Base-by-base conservation (phyloP, 2,113 vertebrate species). In the Nymphicus hollandicus region DNA sequence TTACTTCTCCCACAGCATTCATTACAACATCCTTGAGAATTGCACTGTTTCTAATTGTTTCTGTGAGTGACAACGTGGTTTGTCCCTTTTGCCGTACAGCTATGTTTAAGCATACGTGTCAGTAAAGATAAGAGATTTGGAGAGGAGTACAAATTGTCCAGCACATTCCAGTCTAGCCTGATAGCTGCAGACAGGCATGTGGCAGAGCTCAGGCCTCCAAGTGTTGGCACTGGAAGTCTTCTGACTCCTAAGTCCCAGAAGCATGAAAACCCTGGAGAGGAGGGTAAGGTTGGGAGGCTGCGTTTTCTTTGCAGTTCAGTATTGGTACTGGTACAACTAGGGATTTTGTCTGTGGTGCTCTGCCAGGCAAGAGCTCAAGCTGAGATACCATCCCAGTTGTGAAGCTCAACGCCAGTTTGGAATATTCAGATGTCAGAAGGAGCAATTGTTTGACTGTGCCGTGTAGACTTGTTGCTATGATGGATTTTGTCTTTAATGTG, bases 271-370 rank as follows among this genome's bases (percentile, higher is more conserved):
- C 55, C 35, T 35, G 17, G 37, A 76, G 29, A 44, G 66, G 12
- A 79, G 6, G 53, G 4, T 33, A 19, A 33, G 17, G 65, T 0
- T 12, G n/a, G 41, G 46, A 88, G 49, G 49, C 29, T 0, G 3
- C 7, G 52, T 41, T 82, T 85, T 81, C 74, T 74, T 43, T 64
- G 47, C 55, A 37, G 37, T 29, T n/a, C 31, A 20, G 17, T 77
- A 47, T 3, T 0, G 2, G 9, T 56, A 19, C 13, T 18, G n/a
- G 17, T 43, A 29, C 0, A 4, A 7, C 10, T 7, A 49, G 56
- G 63, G 41, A 47, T 82, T 64, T 81, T 74, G 25, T 58, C 29
- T 1, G 1, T 31, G 46, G 31, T 66, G 31, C 56, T 85, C 31
- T 29, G 55, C 46, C 37, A 33, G 39, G 43, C 18, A 44, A 37